phyloP scores from a whole-genome alignment of 2,888 invertebrate species.

The Strigamia transsilvanica region DNA sequence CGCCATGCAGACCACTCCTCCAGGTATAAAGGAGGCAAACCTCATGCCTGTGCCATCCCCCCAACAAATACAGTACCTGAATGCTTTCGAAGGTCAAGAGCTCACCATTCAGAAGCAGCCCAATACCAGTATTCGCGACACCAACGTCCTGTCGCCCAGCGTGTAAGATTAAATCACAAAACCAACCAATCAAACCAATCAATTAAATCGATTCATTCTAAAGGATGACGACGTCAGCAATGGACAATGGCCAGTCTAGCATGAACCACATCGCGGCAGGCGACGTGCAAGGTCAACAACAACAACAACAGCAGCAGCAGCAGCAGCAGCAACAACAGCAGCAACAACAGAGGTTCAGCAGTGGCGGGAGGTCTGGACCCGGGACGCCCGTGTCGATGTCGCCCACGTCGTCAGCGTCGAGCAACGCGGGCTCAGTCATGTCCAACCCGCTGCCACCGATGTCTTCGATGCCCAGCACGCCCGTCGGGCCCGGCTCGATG shows the following conservation, averaged over 20 bases:
- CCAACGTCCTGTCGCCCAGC: slow-evolving; percentile 58
- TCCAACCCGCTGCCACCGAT: slow-evolving; percentile 38
- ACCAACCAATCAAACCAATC: no score
- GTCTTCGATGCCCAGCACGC: slow-evolving; percentile 13
- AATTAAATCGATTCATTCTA: no score
- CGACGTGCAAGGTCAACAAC: slow-evolving; percentile 42
- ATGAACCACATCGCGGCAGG: slow-evolving; percentile 45
- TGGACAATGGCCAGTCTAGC: slow-evolving; percentile 4
- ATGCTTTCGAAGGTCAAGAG: slow-evolving; percentile 95
- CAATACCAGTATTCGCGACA: slow-evolving; percentile 85
- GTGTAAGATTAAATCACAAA: slow-evolving; percentile 55
- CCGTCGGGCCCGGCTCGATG: neutral
- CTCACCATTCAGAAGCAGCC: slow-evolving; percentile 95
- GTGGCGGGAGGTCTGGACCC: slow-evolving; percentile 28
- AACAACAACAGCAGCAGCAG: slow-evolving; percentile 46
- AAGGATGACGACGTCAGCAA: slow-evolving; percentile 24
- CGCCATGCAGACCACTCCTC: slow-evolving; percentile 62
- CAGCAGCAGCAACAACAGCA: slow-evolving; percentile 43
- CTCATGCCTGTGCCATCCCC: slow-evolving; percentile 96
- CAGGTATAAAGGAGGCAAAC: slow-evolving; percentile 79
- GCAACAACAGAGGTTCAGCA: slow-evolving; percentile 41
- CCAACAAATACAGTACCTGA: slow-evolving; percentile 94
- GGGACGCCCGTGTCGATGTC: slow-evolving; percentile 42
- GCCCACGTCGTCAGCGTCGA: slow-evolving; percentile 39
- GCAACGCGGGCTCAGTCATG: slow-evolving; percentile 29